These are phyloP conservation scores for Sphaerophoria taeniata DNA, from an alignment of 2,888 invertebrate species.

Conservation along the genomic window DNA sequence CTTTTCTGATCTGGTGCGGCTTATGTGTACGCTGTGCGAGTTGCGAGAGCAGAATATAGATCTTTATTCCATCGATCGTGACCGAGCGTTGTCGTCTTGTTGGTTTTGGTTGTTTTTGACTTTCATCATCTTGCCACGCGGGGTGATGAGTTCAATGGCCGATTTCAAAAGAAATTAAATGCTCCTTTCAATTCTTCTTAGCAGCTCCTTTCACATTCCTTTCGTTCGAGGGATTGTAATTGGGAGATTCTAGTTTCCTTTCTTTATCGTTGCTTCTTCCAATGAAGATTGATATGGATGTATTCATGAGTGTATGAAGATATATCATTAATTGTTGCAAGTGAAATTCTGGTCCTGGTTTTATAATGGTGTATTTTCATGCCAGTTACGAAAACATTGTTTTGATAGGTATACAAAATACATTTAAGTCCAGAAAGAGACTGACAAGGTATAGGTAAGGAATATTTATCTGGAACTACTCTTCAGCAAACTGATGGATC, in stretches of 20 bases:
- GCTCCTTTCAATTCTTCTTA: constrained; percentile 68
- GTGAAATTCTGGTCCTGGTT: no score
- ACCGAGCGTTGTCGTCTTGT: background rate
- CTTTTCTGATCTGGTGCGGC: background rate
- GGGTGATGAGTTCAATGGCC: constrained; percentile 69
- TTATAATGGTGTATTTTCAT: no score
- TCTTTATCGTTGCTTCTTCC: background rate
- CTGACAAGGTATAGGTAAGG: no score
- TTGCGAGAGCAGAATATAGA: constrained; percentile 6
- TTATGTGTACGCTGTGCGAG: background rate
- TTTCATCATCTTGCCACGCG: constrained; percentile 51
- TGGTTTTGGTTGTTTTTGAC: constrained; percentile 45
- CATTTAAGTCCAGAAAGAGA: no score
- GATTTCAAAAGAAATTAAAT: constrained; percentile 72
- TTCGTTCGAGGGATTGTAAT: constrained; percentile 32
- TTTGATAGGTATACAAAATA: no score
- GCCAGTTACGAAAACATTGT: no score
- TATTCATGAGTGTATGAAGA: no score
- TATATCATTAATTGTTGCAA: no score
- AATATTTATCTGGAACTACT: no score
- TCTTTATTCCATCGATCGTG: constrained; percentile 3
- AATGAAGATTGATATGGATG: no score
- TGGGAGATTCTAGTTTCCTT: background rate
- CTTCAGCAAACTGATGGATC: no score
- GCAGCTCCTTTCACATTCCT: constrained; percentile 49